Evolutionary conservation across 2,888 invertebrate genomes (phyloP).

Genomic region (Spicauda simplicius): DNA sequence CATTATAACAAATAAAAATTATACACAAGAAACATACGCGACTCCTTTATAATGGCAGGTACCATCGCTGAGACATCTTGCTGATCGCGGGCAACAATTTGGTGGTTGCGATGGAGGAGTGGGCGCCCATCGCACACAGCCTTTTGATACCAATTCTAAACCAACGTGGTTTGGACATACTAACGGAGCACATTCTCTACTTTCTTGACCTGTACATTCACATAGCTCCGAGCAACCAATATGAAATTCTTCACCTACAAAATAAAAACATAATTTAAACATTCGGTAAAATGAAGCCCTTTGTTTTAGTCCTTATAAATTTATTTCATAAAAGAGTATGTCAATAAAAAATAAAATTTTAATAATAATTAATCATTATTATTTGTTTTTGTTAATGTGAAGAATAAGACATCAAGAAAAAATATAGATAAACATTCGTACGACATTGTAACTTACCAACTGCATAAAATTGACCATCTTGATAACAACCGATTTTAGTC

Average conservation of each 20-base stretch:
- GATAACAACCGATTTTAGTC: conserved; percentile 65
- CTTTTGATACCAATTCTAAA: conserved; percentile 92
- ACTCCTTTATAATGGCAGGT: conserved; percentile 91
- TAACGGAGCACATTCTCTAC: conserved; percentile 90
- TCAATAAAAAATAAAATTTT: no score
- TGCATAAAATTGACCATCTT: conserved; percentile 68
- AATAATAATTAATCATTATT: no score
- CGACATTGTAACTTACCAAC: conserved; percentile 61
- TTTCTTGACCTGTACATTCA: conserved; percentile 87
- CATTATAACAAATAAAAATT: background rate
- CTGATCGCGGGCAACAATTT: conserved; percentile 92
- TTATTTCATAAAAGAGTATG: no score
- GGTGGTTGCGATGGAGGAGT: conserved; percentile 90
- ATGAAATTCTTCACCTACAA: conserved; percentile 89
- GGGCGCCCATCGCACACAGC: conserved; percentile 94
- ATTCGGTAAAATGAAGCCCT: no score
- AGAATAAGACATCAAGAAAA: no score
- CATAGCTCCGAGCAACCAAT: conserved; percentile 93
- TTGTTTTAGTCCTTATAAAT: no score
- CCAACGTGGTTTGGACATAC: conserved; percentile 94
- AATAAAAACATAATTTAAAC: no score
- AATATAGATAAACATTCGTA: background rate
- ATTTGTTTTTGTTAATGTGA: no score
- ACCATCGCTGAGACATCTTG: conserved; percentile 92
- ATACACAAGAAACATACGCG: conserved; percentile 60